A percentile compares a stretch with the other conserved stretches of the same genome.
Conservation (phyloP, 2,888 invertebrate species). For the Ormyrus nitidulus region DNA sequence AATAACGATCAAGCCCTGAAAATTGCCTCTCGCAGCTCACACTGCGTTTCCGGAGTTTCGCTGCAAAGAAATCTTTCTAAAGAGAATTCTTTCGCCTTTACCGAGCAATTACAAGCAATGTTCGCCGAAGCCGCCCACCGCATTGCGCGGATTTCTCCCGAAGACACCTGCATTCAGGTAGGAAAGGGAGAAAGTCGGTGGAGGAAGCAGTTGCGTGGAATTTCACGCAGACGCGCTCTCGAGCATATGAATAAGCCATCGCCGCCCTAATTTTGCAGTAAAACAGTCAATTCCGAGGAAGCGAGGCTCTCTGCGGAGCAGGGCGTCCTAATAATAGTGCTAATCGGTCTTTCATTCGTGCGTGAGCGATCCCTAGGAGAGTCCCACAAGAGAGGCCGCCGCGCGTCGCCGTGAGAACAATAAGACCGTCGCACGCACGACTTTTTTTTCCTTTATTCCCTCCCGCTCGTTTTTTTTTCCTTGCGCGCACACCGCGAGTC, state of each 20-base stretch:
- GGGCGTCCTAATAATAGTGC: constrained; percentile 49
- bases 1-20: no score
- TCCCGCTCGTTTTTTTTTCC: constrained; percentile 4
- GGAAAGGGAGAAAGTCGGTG: constrained; percentile 27
- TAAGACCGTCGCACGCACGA: constrained; percentile 60
- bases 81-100: background rate
- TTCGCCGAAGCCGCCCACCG: constrained; percentile 10
- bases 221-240: constrained; percentile 3
- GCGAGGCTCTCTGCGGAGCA: constrained; percentile 22
- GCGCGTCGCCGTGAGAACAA: constrained; percentile 48
- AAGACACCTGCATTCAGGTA: constrained; percentile 25
- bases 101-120: constrained; percentile 10
- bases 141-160: constrained; percentile 21
- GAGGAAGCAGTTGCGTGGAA: constrained; percentile 28
- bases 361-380: constrained; percentile 45
- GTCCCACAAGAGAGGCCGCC: constrained; percentile 13
- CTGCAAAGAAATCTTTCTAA: background rate
- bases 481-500: constrained; percentile 8
- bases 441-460: constrained; percentile 47
- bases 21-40: no score
- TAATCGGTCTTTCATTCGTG: constrained; percentile 52
- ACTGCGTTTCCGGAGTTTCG: background rate
- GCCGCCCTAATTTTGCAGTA: constrained; percentile 43
- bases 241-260: constrained; percentile 36
- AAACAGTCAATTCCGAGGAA: constrained; percentile 50